These are phyloP conservation scores for Dryobota labecula DNA, from an alignment of 2,888 invertebrate species.

Conservation along the genomic window DNA sequence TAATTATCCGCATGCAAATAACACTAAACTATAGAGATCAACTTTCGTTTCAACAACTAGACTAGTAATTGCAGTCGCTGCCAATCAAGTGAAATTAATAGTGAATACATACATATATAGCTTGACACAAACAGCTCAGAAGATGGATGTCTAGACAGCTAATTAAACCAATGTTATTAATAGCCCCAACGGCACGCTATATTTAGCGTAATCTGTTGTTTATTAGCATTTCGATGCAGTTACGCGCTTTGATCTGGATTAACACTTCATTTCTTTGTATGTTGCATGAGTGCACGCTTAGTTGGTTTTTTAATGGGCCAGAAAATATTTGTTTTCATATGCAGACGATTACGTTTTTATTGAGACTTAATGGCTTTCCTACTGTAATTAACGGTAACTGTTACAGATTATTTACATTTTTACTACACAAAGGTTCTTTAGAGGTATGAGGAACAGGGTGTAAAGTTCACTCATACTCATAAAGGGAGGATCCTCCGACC, in stretches of 20 bases:
- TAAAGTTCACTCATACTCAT: no score
- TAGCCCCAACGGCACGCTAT: conserved; percentile 52
- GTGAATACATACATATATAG: conserved; percentile 51
- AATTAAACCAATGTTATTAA: conserved; percentile 60
- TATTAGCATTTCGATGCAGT: conserved; percentile 43
- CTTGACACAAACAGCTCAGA: conserved; percentile 44
- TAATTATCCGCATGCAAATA: not conserved
- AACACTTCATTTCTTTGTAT: conserved; percentile 36
- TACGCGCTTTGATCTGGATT: conserved; percentile 27
- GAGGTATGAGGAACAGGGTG: no score
- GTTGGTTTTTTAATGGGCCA: conserved; percentile 34
- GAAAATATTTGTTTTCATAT: conserved; percentile 16
- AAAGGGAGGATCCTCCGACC: no score
- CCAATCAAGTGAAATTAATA: conserved; percentile 57
- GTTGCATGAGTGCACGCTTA: conserved; percentile 34
- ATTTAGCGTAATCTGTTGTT: conserved; percentile 32
- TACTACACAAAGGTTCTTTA: no score
- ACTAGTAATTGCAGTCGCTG: conserved; percentile 12
- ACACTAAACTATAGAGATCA: not conserved
- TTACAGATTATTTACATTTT: no score
- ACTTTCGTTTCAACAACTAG: conserved; percentile 18
- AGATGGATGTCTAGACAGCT: conserved; percentile 67
- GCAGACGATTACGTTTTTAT: not conserved
- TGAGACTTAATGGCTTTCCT: conserved; percentile 9
- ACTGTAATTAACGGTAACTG: no score